Evolutionary conservation across 2,888 invertebrate genomes (phyloP), one percentile per base, ranked within the genome.

Genomic region (Trachelus iudaicus): DNA sequence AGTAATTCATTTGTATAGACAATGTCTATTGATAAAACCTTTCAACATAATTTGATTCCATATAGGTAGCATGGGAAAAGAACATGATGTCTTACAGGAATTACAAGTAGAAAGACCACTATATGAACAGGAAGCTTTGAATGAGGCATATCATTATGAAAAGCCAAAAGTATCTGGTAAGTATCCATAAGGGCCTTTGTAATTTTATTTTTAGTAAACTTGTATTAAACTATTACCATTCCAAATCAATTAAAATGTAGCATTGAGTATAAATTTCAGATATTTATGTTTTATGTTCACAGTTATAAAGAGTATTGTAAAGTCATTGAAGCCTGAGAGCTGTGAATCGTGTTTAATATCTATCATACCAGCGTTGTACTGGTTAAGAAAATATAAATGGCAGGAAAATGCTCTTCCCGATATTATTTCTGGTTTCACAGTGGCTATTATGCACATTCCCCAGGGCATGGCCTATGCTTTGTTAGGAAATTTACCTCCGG

Each of bases 401-500:
- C 93, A 92, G 83, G 91, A 92, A 34, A 93, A 95, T 88, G 91
- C 96, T 11, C 80, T 94, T 0, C 92, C 94, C n/a, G 97, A 98
- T 91, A 87, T 96, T 15, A 94, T 96, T 73, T 94, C 97, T n/a
- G 97, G 97, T 1, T 92, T 96, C 73, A 97, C 97, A 0, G 96
- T 97, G 4, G 97, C 96, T 69, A 94, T 97, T 77, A 96, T 97
- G 95, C 96, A 97, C 87, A 96, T 97, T 86, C 97, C 97, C 0
- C 97, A 97, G 93, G 96, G 95, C 90, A 92, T 93, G 93, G 93
- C 93, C 3, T 93, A 93, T 85, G 93, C 92, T 4, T 89, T 93
- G 78, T 86, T 93, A 78, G 93, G 93, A 79, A 93, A 93, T 82
- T 92, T 93, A 37, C 92, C 92, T 76, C 93, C 93, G 56, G 91